Evolutionary conservation across 2,797 vertebrate genomes (phyloP).

Genomic region (Heteromormyrus szaboi): DNA sequence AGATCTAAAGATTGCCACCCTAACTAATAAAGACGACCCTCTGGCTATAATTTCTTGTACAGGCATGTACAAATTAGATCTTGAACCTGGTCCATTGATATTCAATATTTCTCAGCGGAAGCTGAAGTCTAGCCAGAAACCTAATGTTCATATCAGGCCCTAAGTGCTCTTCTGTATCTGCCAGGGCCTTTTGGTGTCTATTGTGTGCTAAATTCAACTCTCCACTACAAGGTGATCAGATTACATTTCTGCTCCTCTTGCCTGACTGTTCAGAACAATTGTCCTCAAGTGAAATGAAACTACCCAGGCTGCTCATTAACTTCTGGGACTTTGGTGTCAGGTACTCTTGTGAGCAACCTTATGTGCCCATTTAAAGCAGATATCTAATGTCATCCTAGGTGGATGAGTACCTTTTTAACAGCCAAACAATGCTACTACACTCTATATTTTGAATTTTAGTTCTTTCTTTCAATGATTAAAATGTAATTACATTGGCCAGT

Average conservation of each 20-base stretch:
- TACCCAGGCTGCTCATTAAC: neutral
- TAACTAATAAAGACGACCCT: neutral
- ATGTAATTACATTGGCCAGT: neutral
- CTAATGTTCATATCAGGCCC: neutral
- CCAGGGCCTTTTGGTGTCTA: neutral
- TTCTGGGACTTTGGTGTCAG: neutral
- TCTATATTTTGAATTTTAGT: neutral
- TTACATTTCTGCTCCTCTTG: neutral
- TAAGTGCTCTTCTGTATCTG: neutral
- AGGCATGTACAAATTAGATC: neutral
- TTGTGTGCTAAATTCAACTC: neutral
- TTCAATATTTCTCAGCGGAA: conserved; percentile 3
- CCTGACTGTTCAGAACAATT: neutral
- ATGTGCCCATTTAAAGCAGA: neutral
- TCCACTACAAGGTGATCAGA: neutral
- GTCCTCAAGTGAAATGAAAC: neutral
- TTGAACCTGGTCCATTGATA: neutral
- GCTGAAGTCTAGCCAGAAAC: neutral
- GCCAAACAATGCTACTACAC: neutral
- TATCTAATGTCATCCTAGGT: neutral
- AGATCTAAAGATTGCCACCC: neutral
- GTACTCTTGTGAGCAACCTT: neutral
- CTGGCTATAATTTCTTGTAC: neutral
- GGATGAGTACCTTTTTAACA: neutral
- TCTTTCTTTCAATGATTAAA: neutral